These are phyloP conservation scores for Notodonta dromedarius DNA, from an alignment of 2,888 invertebrate species.

Conservation along the genomic window DNA sequence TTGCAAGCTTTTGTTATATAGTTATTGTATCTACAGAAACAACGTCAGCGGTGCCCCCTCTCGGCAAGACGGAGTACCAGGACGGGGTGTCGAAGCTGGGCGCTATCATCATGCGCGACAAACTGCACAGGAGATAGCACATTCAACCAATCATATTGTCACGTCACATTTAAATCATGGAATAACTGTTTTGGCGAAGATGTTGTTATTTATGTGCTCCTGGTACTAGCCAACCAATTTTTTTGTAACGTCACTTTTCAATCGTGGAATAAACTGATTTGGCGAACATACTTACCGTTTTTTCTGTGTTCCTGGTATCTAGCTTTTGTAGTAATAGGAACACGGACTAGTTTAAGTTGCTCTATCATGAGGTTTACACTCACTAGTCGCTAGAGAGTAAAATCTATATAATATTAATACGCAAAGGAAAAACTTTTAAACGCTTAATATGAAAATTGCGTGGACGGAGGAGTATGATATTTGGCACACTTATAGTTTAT, in stretches of 20 bases:
- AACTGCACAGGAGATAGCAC: constrained; percentile 73
- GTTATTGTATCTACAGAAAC: constrained; percentile 57
- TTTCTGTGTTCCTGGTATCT: constrained; percentile 1
- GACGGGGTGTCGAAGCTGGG: constrained; percentile 86
- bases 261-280: constrained; percentile 4
- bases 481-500: too few relatives aligned
- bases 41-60: constrained; percentile 68
- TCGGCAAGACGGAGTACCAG: constrained; percentile 86
- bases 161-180: not conserved
- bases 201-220: not conserved
- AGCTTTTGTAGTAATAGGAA: too few relatives aligned
- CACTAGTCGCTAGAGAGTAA: too few relatives aligned
- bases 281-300: not conserved
- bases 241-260: not conserved
- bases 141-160: not conserved
- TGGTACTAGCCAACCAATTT: not conserved
- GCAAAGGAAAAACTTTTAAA: too few relatives aligned
- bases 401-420: too few relatives aligned
- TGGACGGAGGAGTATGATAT: too few relatives aligned
- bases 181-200: not conserved
- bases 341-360: too few relatives aligned
- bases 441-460: too few relatives aligned
- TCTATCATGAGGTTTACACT: too few relatives aligned
- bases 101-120: constrained; percentile 84
- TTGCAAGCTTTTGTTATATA: too few relatives aligned